A percentile compares a stretch with the other conserved stretches of the same genome.
Conservation (phyloP, 92 coral and sea anemone genomes). For the Blastomussa wellsi region DNA sequence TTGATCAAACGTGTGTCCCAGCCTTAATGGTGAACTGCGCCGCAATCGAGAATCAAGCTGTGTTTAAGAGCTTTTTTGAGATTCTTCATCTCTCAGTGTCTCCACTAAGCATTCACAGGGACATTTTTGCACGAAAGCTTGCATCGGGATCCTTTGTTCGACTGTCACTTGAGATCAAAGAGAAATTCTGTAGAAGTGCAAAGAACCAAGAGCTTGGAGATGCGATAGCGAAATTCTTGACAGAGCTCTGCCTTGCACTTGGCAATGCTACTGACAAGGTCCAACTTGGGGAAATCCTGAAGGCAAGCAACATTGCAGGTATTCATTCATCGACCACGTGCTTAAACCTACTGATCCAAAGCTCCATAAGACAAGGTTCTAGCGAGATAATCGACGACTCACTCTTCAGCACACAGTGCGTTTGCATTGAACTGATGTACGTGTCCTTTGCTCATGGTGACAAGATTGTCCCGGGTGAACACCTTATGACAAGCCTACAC, state of each 20-base stretch:
- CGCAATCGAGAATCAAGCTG: conserved; percentile 52
- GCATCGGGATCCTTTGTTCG: conserved; percentile 76
- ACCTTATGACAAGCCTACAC: conserved; percentile 61
- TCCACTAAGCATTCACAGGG: conserved; percentile 16
- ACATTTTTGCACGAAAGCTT: conserved; percentile 72
- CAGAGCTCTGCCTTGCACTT: conserved; percentile 49
- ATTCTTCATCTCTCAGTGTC: conserved; percentile 68
- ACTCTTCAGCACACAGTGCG: conserved; percentile 77
- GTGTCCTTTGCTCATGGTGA: conserved; percentile 66
- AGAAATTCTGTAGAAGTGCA: conserved; percentile 44
- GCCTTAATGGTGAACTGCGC: conserved; percentile 79
- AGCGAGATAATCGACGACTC: conserved; percentile 59
- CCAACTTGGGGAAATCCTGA: conserved; percentile 17
- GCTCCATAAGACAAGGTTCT: conserved; percentile 53
- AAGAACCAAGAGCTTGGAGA: conserved; percentile 35
- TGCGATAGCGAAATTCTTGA: conserved; percentile 55
- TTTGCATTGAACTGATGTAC: conserved; percentile 70
- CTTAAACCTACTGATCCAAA: conserved; percentile 62
- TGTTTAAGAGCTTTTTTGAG: conserved; percentile 70
- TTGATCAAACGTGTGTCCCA: conserved; percentile 83
- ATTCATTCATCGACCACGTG: conserved; percentile 49
- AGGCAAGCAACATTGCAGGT: conserved; percentile 13
- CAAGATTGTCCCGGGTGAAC: conserved; percentile 56
- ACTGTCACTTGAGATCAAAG: conserved; percentile 74
- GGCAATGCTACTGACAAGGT: conserved; percentile 25